phyloP scores from a whole-genome alignment of 2,797 vertebrate species.

The Oreochromis grahami region DNA sequence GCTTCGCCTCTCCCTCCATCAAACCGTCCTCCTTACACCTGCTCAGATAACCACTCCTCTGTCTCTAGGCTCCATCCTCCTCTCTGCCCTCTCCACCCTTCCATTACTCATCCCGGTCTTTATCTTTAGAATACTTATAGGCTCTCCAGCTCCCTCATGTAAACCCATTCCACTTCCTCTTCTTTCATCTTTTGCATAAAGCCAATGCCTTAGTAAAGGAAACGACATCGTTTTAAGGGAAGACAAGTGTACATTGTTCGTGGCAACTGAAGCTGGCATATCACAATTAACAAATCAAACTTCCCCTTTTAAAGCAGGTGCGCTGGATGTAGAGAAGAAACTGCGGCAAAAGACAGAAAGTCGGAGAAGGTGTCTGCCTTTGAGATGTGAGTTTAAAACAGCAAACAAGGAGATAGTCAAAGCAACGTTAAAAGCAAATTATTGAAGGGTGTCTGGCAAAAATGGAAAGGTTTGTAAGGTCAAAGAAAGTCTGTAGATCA shows the following conservation, averaged over 20 bases:
- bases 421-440: not conserved
- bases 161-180: conserved; percentile 64
- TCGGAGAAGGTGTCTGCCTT: not conserved
- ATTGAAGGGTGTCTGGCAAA: not conserved
- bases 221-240: conserved; percentile 23
- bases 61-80: conserved; percentile 54
- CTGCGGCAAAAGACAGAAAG: not conserved
- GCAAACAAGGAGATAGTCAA: not conserved
- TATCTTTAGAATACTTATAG: conserved; percentile 57
- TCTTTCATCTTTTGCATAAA: conserved; percentile 68
- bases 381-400: not conserved
- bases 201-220: conserved; percentile 41
- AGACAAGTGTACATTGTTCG: conserved; percentile 24
- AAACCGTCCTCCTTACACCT: conserved; percentile 56
- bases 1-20: conserved; percentile 27
- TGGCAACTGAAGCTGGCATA: conserved; percentile 16
- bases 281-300: conserved; percentile 26
- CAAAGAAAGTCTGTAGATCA: not conserved
- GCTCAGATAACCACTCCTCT: conserved; percentile 63
- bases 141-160: conserved; percentile 45
- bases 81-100: conserved; percentile 48
- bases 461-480: not conserved
- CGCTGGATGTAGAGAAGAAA: not conserved
- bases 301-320: conserved; percentile 23
- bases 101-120: conserved; percentile 59